Conservation (phyloP, 2,113 vertebrate genomes). For the Tiliqua scincoides region DNA sequence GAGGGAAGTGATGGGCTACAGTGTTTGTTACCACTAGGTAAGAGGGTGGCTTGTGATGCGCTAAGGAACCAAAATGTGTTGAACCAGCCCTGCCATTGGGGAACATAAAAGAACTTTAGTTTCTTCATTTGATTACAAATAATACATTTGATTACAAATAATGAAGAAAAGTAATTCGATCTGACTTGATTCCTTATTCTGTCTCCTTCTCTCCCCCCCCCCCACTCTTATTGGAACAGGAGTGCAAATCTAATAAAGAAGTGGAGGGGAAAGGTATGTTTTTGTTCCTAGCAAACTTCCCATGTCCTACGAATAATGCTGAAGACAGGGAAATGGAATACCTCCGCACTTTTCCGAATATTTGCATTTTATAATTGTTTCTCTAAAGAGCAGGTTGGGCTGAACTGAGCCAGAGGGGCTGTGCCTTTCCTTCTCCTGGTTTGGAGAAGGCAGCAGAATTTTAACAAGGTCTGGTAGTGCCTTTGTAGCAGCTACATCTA, state of each 20-base stretch:
- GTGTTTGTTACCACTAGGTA: no score
- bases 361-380: conserved; percentile 72
- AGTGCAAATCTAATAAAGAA: conserved; percentile 31
- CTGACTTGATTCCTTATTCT: background rate
- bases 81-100: no score
- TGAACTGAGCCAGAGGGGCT: background rate
- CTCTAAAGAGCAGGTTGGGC: conserved; percentile 39
- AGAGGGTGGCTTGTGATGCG: no score
- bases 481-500: background rate
- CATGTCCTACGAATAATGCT: conserved; percentile 43
- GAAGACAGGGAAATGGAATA: conserved; percentile 44
- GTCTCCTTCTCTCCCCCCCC: no score
- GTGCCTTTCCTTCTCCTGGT: conserved; percentile 39
- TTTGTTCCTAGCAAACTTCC: conserved; percentile 42
- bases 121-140: background rate
- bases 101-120: background rate
- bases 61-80: no score
- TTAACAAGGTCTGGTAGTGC: conserved; percentile 47
- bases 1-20: no score
- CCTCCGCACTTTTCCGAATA: conserved; percentile 49
- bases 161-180: background rate
- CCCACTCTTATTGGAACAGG: conserved; percentile 43
- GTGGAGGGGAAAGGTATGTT: conserved; percentile 25
- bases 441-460: conserved; percentile 41
- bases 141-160: background rate